A percentile compares a stretch with the other conserved stretches of the same genome.
Conservation (phyloP, 2,797 vertebrate genomes). For the Tragelaphus oryx region DNA sequence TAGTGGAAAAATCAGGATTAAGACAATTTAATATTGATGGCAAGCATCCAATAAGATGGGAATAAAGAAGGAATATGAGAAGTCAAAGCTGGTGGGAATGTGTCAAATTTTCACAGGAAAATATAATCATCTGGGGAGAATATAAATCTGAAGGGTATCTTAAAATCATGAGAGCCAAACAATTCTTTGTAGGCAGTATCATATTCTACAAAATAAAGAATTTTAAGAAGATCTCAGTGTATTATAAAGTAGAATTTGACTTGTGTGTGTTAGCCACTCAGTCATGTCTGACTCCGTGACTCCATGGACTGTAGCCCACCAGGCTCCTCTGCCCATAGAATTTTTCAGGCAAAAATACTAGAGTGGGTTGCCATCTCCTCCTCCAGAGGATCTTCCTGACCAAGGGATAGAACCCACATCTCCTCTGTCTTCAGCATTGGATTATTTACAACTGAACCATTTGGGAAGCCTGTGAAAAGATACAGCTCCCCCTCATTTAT, state of each 20-base stretch:
- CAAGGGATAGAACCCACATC: not conserved
- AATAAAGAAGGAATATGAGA: conserved; percentile 61
- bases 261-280: not conserved
- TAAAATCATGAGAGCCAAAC: conserved; percentile 12
- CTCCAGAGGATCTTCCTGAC: not conserved
- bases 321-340: not conserved
- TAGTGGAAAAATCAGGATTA: conserved; percentile 76
- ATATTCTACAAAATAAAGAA: not conserved
- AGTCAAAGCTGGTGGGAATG: conserved; percentile 53
- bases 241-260: not conserved
- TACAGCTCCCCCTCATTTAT: not conserved
- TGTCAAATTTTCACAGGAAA: conserved; percentile 52
- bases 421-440: not conserved
- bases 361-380: not conserved
- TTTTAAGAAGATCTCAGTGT: not conserved
- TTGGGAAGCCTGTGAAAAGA: not conserved
- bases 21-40: conserved; percentile 68
- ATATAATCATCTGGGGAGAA: conserved; percentile 35
- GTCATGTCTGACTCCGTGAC: not conserved
- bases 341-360: not conserved
- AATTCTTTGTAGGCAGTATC: not conserved
- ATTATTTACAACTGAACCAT: not conserved
- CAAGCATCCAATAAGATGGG: conserved; percentile 65
- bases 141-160: conserved; percentile 40
- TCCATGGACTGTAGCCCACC: not conserved